Evolutionary conservation across 2,797 vertebrate genomes (phyloP).

Genomic region (Hemitrygon akajei): DNA sequence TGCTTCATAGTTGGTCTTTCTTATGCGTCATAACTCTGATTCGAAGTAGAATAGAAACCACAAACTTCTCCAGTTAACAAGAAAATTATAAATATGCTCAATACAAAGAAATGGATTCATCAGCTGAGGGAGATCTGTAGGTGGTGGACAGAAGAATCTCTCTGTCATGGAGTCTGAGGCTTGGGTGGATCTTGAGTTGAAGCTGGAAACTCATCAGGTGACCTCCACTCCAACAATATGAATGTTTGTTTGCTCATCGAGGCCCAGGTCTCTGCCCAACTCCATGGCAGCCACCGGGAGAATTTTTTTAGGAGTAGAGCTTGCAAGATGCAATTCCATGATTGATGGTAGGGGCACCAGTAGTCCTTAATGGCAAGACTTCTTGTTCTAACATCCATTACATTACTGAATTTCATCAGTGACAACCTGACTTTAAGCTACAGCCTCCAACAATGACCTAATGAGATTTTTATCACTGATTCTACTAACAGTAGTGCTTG

Average conservation of each 20-base stretch:
- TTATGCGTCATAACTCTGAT: no score
- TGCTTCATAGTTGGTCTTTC: no score
- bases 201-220: no score
- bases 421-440: not conserved
- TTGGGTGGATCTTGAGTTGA: no score
- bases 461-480: not conserved
- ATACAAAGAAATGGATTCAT: no score
- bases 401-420: not conserved
- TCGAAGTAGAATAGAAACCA: no score
- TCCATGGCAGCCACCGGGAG: not conserved
- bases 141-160: no score
- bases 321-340: not conserved
- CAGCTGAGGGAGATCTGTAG: no score
- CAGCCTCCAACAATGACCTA: not conserved
- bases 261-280: not conserved
- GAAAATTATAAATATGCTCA: no score
- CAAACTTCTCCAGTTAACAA: no score
- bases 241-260: not conserved
- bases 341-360: not conserved
- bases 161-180: no score
- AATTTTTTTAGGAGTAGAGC: not conserved
- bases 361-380: not conserved
- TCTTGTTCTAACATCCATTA: not conserved
- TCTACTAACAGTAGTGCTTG: not conserved
- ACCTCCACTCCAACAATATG: no score